Evolutionary conservation across 2,888 invertebrate genomes (phyloP), one percentile per base, ranked within the genome.

Genomic region (Cistogaster globosa): DNA sequence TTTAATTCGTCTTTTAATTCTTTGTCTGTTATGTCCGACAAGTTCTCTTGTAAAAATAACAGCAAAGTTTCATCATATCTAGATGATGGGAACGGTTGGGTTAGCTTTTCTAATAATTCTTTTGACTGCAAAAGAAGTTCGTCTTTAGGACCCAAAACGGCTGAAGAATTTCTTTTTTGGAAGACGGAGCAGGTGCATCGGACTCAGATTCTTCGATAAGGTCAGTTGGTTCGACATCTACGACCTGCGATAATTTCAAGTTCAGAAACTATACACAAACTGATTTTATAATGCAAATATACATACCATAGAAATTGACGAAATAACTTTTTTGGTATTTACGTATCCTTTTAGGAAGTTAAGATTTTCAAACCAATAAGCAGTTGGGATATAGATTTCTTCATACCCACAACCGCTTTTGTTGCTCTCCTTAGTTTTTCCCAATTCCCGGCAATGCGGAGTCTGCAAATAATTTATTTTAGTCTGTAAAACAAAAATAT

Each of bases 91-190:
- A 5, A 36, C 1, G 68, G 55, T 55, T 69, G 22, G 5, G 22
- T 38, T 2, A 55, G 14, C 9, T 69, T 55, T 32, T 69, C 55
- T 32, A 69, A 55, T 14, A 69, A 38, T 20, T 69, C n/a, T 55
- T 69, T 53, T n/a, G 55, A 36, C 53, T 68, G 68, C 36, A 68
- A 18, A n/a, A 53, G 20, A 32, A 68, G 32, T 32, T 53, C 53
- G 32, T 68, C 68, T 20, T 68, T 53, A n/a, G 36, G 53, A 14
- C 8, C 32, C 1, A 32, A 18, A 3, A 18, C 14, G 7, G 12
- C 12, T n/a, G 53, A 36, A 36, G 5, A 36, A 36, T 36, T 36
- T 36, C 36, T 68, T 68, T 68, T 20, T 38, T 55, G 14, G 18
- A 14, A 8, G 53, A 36, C 7, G 48, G 55, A 20, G 55, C 6